Conservation (phyloP, 2,888 invertebrate genomes). For the Drosophila eohydei region DNA sequence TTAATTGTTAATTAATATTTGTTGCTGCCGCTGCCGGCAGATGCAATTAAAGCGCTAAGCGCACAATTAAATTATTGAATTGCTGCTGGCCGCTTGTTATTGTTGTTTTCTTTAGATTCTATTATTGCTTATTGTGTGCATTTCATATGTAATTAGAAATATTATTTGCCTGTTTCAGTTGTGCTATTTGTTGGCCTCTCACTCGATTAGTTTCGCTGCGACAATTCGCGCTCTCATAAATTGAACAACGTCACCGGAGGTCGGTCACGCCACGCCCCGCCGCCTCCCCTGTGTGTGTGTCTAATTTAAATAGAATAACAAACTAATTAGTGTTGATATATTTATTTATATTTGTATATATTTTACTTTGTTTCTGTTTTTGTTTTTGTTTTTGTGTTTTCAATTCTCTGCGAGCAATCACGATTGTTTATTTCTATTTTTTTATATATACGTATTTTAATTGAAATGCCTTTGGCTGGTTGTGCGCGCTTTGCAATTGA, state of each 20-base stretch:
- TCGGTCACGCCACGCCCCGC: constrained; percentile 7
- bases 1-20: constrained; percentile 71
- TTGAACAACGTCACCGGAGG: constrained; percentile 43
- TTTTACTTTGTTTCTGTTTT: constrained; percentile 32
- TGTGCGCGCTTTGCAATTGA: constrained; percentile 68
- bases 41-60: constrained; percentile 62
- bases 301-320: constrained; percentile 74
- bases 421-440: constrained; percentile 50
- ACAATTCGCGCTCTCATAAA: constrained; percentile 52
- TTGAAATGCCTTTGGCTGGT: constrained; percentile 64
- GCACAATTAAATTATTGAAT: constrained; percentile 60
- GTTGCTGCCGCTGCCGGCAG: constrained; percentile 47
- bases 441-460: constrained; percentile 63
- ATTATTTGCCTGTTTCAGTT: constrained; percentile 26
- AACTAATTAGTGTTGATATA: constrained; percentile 74
- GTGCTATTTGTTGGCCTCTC: constrained; percentile 11
- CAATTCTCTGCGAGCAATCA: constrained; percentile 50
- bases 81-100: constrained; percentile 29
- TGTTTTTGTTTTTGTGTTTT: constrained; percentile 17
- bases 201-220: constrained; percentile 51
- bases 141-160: constrained; percentile 51
- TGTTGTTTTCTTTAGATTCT: constrained; percentile 8
- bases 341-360: constrained; percentile 5
- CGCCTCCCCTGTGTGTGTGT: constrained; percentile 11
- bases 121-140: constrained; percentile 18